Evolutionary conservation across 2,888 invertebrate genomes (phyloP), one percentile per base, ranked within the genome.

Genomic region (Lasioglossum marginatum): DNA sequence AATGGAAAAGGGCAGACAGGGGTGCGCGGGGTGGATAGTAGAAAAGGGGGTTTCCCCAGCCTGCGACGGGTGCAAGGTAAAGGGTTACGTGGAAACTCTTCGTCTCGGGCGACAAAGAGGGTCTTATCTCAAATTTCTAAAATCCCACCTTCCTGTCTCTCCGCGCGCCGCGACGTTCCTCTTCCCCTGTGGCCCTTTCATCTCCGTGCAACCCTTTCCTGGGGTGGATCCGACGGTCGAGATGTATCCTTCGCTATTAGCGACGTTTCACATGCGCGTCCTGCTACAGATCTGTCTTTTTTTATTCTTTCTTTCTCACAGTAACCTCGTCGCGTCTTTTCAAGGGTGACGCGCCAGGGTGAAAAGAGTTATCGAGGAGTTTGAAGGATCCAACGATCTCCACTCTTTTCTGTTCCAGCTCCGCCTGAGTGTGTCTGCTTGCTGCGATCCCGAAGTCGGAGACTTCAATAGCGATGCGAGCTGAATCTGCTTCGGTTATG

Each of bases 81-180:
- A 91, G 90, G 91, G 90, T 90, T 90, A 88, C 85, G 85, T 89
- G 88, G 87, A 91, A 90, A 90, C 87, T 89, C 82, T 83, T 66
- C 83, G 85, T 86, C 86, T 80, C 81, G n/a, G 81, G 45, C 81
- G 88, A 87, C 86, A 85, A 89, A 90, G 83, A 81, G 83, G 85
- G 86, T 91, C 88, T 88, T 90, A 91, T 90, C 91, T 90, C 90
- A 79, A 91, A 90, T 91, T 90, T 90, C 90, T 86, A 84, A 84
- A 87, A 87, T 88, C 86, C 81, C 86, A 81, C 77, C 76, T 84
- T 84, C 83, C 75, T 85, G 86, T 89, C 87, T 86, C 83, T 82
- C 57, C n/a, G 57, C n/a, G 60, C 40, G 63, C 60, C 23, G 40
- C 68, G 74, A 83, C 81, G 81, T 78, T 83, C 68, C 82, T n/a